Evolutionary conservation across 2,113 vertebrate species (phyloP).

Genomic region (Madoqua kirkii): DNA sequence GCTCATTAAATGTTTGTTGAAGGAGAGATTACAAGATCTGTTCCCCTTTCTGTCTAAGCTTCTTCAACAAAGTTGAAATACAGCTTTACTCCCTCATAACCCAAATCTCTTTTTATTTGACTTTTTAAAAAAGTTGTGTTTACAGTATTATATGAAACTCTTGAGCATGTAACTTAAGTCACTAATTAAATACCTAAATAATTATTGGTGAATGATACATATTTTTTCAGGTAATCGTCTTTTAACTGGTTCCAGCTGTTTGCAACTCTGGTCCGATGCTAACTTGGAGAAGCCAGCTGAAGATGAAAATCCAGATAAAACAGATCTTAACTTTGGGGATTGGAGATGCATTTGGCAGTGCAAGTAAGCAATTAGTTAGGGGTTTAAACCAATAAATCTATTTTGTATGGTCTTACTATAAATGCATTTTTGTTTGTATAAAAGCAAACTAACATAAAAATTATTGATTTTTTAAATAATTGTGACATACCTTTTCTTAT

Average conservation of each 20-base stretch:
- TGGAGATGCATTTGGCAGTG: slow-evolving; percentile 96
- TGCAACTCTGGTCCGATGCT: slow-evolving; percentile 91
- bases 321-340: slow-evolving; percentile 71
- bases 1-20: slow-evolving; percentile 12
- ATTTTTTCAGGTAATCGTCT: slow-evolving; percentile 86
- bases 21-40: background rate
- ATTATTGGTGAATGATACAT: slow-evolving; percentile 7
- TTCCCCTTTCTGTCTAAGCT: background rate
- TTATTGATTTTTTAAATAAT: background rate
- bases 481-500: background rate
- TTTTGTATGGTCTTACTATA: background rate
- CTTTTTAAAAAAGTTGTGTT: background rate
- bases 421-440: background rate
- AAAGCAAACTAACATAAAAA: background rate
- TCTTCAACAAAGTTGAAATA: slow-evolving; percentile 15
- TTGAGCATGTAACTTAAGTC: background rate
- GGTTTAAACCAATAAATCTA: background rate
- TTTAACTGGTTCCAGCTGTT: slow-evolving; percentile 89
- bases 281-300: slow-evolving; percentile 73
- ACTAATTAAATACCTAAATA: slow-evolving; percentile 32
- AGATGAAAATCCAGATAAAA: slow-evolving; percentile 70
- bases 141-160: slow-evolving; percentile 14
- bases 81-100: background rate
- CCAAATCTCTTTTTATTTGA: background rate
- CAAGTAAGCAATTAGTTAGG: slow-evolving; percentile 86